Evolutionary conservation across 2,113 vertebrate genomes (phyloP).

Genomic region (Polyodon spathula): DNA sequence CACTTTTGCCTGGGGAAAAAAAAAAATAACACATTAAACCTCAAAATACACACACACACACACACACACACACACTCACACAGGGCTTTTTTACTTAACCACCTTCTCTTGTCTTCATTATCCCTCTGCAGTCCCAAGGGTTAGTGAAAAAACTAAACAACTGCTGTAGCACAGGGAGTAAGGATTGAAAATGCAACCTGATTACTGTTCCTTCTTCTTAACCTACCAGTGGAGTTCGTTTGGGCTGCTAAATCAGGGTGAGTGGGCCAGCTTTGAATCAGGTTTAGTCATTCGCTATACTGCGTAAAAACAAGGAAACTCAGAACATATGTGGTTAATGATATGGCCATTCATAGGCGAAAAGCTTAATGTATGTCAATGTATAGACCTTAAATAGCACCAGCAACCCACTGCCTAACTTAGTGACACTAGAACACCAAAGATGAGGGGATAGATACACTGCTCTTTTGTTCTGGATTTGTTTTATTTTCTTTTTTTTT

Average conservation of each 20-base stretch:
- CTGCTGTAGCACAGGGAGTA: constrained; percentile 74
- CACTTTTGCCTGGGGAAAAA: constrained; percentile 54
- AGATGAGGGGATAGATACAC: constrained; percentile 62
- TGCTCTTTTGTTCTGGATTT: constrained; percentile 33
- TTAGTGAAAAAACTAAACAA: constrained; percentile 61
- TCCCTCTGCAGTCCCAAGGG: constrained; percentile 69
- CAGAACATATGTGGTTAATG: constrained; percentile 38
- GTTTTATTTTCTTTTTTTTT: constrained; percentile 29
- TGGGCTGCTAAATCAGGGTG: constrained; percentile 57
- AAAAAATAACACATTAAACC: too few species aligned
- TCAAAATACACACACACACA: too few species aligned
- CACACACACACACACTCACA: too few species aligned
- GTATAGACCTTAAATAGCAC: constrained; percentile 35
- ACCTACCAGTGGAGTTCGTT: constrained; percentile 63
- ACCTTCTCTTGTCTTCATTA: constrained; percentile 57
- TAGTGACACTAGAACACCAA: constrained; percentile 72
- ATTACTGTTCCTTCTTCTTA: constrained; percentile 59
- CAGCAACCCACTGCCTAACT: constrained; percentile 38
- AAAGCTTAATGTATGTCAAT: constrained; percentile 39
- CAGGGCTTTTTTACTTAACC: constrained; percentile 58
- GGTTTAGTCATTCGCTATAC: constrained; percentile 61
- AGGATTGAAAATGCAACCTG: constrained; percentile 66
- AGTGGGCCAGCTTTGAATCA: constrained; percentile 50
- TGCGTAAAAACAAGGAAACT: constrained; percentile 39
- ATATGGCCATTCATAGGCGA: constrained; percentile 51